A percentile compares a stretch with the other conserved stretches of the same genome.
Evolutionary conservation across 2,113 vertebrate species (phyloP).

Genomic region (Perccottus glenii): DNA sequence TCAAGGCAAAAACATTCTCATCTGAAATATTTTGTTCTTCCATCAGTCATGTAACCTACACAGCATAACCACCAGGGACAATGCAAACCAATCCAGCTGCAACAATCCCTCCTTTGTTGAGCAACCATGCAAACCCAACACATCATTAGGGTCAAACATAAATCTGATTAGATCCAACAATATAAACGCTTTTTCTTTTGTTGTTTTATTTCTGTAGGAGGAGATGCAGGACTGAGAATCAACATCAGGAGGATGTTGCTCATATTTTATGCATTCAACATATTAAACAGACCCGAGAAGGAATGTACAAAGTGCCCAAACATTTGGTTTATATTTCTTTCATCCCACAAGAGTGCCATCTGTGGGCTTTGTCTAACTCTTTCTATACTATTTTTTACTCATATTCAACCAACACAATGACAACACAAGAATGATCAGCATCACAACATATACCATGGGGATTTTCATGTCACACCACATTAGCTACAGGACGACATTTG

Average conservation of each 20-base stretch:
- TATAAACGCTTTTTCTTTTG: constrained; percentile 2
- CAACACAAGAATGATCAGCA: constrained; percentile 1
- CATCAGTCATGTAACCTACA: not conserved
- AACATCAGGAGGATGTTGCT: constrained; percentile 34
- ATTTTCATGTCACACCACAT: not conserved
- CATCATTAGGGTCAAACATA: not conserved
- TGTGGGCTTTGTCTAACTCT: constrained; percentile 22
- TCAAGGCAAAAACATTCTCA: not conserved
- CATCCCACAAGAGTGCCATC: constrained; percentile 24
- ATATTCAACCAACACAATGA: constrained; percentile 9
- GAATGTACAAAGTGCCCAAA: constrained; percentile 35
- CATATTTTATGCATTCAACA: constrained; percentile 35
- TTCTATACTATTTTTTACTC: constrained; percentile 19
- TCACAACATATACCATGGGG: not conserved
- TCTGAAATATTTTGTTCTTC: constrained; percentile 5
- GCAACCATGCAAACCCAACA: not conserved
- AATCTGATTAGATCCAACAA: constrained; percentile 3
- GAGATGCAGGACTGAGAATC: constrained; percentile 14
- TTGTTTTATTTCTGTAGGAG: not conserved
- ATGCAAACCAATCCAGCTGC: not conserved
- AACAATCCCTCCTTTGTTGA: not conserved
- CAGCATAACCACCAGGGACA: not conserved
- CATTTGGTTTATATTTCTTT: constrained; percentile 46
- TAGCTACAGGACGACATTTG: not conserved
- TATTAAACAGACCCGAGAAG: constrained; percentile 23